Evolutionary conservation across 2,113 vertebrate species (phyloP), one percentile per base, ranked within the genome.

Genomic region (Melanerpes formicivorus): DNA sequence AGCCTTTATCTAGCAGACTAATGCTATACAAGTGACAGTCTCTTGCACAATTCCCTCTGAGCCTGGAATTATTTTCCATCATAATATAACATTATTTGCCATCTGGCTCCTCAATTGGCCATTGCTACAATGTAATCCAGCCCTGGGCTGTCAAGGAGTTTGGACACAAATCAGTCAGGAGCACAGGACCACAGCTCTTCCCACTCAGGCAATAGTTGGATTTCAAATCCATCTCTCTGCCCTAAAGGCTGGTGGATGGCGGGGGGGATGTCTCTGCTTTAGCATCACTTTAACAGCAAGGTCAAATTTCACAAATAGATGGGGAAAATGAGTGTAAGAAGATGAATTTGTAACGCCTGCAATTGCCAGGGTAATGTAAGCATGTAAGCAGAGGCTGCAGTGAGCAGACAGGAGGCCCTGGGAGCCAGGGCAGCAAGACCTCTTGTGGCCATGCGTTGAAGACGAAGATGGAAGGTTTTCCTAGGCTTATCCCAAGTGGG

Each of bases 301-400:
- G 69, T 84, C 58, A 46, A 9, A 62, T 75, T 90, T 90, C 80
- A 80, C 90, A 95, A 93, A 78, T 21, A 87, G 73, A 69, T 42
- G 23, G 67, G 58, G 70, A 46, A 71, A 90, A 64, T 2, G 25
- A 10, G 67, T 80, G 16, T 65, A 80, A 86, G 79, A 75, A 80
- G 90, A 74, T 63, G 72, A 26, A 90, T 91, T 88, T 87, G 25
- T 50, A 90, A 29, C 30, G 50, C 37, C 27, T 94, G 83, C 63
- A 67, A 77, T 75, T 10, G 7, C 26, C 29, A 25, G 72, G 37
- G 83, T 70, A 63, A 92, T 92, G 87, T 75, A 78, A 87, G 50
- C 79, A 64, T 92, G 87, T 75, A 78, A 87, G 50, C 79, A 64
- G 30, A 93, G 67, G 13, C 25, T 59, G 81, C 29, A 42, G 25